Base-by-base conservation (phyloP, 2,888 invertebrate genomes). In the Odontomyia ornata region DNA sequence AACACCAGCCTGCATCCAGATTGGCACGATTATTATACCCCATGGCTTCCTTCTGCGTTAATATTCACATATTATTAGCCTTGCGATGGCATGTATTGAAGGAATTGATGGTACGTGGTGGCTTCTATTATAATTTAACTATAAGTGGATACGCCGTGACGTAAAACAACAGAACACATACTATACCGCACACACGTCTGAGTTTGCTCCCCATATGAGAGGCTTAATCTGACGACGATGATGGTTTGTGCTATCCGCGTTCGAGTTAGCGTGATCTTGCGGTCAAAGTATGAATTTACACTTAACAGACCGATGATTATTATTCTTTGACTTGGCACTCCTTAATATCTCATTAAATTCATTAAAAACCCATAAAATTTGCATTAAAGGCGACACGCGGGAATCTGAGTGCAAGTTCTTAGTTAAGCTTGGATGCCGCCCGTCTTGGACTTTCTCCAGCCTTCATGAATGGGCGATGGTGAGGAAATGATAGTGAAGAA, bases 321-420 rank as follows among this genome's bases (percentile, higher is more conserved):
- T 57, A 73, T 73, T 73, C 73, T 73, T 36, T 21, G 52, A 60
- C 57, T 36, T 57, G 73, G 57, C 57, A 73, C 73, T 73, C 21
- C 57, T 73, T 64, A 75, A 75, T 64, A 23, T 75, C 75, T 47
- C 75, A 75, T 75, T 76, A 65, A 76, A 65, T 65, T 76, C 76
- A 76, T 76, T 76, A 76, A 76, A 76, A 76, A 76, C 47, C 65
- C 56, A 76, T 76, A 76, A 76, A 67, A 76, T 76, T 76, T 65
- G 65, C 76, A 76, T 76, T 76, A 76, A 75, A 62, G 73, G 73
- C 57, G 73, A 73, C 73, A 57, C 36, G 69, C 69, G 52, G 36
- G 36, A 64, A 64, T 28, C 64, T 9, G 64, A 52, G 52, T 52
- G 52, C 5, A 52, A 18, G 7, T 52, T 15, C 52, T 52, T 52